Evolutionary conservation across 2,113 vertebrate genomes (phyloP).

Genomic region (Prunella fulvescens): DNA sequence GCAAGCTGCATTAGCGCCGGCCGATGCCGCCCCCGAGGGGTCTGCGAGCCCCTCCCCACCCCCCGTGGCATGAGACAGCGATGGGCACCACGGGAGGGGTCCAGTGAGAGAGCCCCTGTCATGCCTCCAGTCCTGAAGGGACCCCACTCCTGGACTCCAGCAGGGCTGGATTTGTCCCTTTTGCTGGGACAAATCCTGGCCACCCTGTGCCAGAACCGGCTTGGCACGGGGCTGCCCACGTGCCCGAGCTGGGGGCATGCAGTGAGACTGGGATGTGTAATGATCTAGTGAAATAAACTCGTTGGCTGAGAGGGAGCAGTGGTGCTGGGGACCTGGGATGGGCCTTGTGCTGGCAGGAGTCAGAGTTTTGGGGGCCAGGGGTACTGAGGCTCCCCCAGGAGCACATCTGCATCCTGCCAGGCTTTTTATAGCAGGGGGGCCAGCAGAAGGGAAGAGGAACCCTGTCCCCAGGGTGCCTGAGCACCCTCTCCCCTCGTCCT

Average conservation of each 20-base stretch:
- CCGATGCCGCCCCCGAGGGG: neutral
- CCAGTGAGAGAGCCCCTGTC: neutral
- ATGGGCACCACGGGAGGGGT: neutral
- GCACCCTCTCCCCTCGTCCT: neutral
- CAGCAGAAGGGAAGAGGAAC: neutral
- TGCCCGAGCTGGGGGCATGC: neutral
- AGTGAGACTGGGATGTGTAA: neutral
- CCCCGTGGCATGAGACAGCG: too few relatives aligned
- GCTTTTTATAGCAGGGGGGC: neutral
- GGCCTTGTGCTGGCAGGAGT: neutral
- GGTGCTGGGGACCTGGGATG: neutral
- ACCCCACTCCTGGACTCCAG: neutral
- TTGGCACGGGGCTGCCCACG: neutral
- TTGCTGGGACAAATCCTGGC: neutral
- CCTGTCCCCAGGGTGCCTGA: neutral
- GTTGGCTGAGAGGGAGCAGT: neutral
- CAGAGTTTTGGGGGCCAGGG: neutral
- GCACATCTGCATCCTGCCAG: neutral
- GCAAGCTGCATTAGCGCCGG: conserved; percentile 58
- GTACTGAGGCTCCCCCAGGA: neutral
- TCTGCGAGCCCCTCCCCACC: neutral
- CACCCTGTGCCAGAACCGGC: neutral
- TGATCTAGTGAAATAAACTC: neutral
- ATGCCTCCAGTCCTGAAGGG: neutral
- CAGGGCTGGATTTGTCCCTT: neutral